Conservation (phyloP, 2,113 vertebrate species). For the Platichthys stellatus region DNA sequence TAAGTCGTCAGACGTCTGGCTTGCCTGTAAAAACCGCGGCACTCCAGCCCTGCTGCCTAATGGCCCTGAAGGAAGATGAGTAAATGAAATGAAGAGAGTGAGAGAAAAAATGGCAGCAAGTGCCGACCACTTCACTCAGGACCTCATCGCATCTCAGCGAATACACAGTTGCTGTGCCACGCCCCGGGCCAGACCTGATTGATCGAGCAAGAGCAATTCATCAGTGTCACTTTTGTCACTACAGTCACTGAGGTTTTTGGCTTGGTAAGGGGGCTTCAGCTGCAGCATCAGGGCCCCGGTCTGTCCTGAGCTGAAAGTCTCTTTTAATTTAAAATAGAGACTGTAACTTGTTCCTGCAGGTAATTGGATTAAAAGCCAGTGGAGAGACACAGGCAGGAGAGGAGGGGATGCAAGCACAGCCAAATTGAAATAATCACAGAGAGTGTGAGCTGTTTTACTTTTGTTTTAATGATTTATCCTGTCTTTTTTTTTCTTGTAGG, state of each 20-base stretch:
- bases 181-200: conserved; percentile 41
- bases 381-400: conserved; percentile 16
- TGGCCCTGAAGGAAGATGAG: conserved; percentile 54
- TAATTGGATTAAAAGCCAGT: conserved; percentile 63
- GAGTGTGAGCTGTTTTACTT: conserved; percentile 10
- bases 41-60: conserved; percentile 33
- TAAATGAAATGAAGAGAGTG: conserved; percentile 52
- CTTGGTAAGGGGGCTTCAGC: conserved; percentile 7
- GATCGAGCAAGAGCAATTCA: conserved; percentile 58
- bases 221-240: conserved; percentile 43
- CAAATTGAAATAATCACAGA: conserved; percentile 28
- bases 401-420: conserved; percentile 31
- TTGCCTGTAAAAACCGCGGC: conserved; percentile 42
- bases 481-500: conserved; percentile 7
- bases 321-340: conserved; percentile 52
- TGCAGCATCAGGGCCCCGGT: neutral
- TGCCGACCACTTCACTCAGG: conserved; percentile 19
- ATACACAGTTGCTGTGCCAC: conserved; percentile 9
- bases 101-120: conserved; percentile 51
- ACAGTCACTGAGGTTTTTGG: conserved; percentile 11
- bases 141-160: conserved; percentile 50
- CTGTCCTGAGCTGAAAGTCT: conserved; percentile 11
- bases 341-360: conserved; percentile 30
- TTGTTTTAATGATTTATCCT: conserved; percentile 24
- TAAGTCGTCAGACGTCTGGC: conserved; percentile 66